Conservation (phyloP, 2,888 invertebrate genomes). For the Parochlus steinenii region DNA sequence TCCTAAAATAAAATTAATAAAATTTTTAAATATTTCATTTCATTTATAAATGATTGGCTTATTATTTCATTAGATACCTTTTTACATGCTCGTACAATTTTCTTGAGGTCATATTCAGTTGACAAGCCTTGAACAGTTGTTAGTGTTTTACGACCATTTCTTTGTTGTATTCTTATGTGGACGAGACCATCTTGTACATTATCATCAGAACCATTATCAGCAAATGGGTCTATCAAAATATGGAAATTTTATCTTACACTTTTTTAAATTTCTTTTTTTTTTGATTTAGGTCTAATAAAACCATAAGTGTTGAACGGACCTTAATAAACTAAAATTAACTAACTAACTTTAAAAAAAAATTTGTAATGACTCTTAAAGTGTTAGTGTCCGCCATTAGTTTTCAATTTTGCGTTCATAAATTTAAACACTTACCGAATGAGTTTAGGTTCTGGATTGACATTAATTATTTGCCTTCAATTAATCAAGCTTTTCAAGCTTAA, state of each 20-base stretch:
- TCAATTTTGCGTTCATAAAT: too few species aligned
- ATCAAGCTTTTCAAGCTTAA: too few species aligned
- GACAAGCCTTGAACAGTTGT: conserved; percentile 97
- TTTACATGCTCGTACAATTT: conserved; percentile 99
- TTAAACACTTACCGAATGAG: conserved; percentile 60
- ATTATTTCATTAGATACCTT: conserved; percentile 44
- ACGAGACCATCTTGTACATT: conserved; percentile 98
- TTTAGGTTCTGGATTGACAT: conserved; percentile 97
- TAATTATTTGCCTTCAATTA: too few species aligned
- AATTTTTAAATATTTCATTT: conserved; percentile 2
- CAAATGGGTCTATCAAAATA: conserved; percentile 84
- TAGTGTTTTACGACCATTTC: conserved; percentile 99
- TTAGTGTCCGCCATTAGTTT: too few species aligned
- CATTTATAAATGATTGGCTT: too few species aligned
- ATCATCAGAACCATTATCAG: conserved; percentile 96
- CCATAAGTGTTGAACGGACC: too few species aligned
- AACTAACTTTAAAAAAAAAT: too few species aligned
- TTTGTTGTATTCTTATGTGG: conserved; percentile 99
- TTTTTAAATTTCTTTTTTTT: too few species aligned
- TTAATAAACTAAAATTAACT: too few species aligned
- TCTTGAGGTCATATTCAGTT: conserved; percentile 98
- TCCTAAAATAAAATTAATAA: conserved; percentile 43
- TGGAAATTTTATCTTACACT: too few species aligned
- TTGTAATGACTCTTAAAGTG: too few species aligned
- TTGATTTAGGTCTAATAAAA: too few species aligned